phyloP scores from a whole-genome alignment of 2,113 vertebrate genomes.

The Peucedramus taeniatus region DNA sequence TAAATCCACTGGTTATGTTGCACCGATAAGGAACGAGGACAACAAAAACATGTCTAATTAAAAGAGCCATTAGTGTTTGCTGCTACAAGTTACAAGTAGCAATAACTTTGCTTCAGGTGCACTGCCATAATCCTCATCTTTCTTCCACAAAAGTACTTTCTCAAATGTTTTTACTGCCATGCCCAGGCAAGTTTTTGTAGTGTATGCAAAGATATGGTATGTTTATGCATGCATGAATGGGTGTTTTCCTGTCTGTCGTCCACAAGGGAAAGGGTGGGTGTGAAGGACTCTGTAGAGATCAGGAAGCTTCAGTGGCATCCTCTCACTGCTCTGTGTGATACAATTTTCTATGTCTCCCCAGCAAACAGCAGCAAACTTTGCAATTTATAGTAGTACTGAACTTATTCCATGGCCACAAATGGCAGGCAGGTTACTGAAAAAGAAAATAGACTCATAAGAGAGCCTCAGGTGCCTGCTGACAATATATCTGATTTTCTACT shows the following conservation, averaged over 20 bases:
- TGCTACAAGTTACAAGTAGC: neutral
- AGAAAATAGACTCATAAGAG: neutral
- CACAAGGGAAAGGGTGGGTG: neutral
- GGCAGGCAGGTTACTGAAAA: neutral
- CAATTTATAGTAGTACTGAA: neutral
- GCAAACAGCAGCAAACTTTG: neutral
- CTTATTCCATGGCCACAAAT: neutral
- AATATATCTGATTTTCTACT: neutral
- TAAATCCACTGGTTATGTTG: neutral
- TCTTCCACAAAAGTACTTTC: neutral
- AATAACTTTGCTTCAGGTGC: neutral
- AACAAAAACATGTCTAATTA: neutral
- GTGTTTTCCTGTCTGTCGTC: neutral
- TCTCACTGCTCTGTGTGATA: neutral
- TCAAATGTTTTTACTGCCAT: neutral
- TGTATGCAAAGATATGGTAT: neutral
- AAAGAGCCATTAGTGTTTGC: neutral
- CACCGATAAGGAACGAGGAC: accelerated
- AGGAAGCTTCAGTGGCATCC: neutral
- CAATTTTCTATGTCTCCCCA: neutral
- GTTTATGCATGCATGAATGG: neutral
- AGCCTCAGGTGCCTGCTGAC: neutral
- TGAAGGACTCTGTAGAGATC: neutral
- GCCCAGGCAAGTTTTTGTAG: neutral
- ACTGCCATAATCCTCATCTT: neutral